Percentiles rank a stretch among this genome's conserved stretches.
Conservation (phyloP, 2,113 vertebrate species). For the Neogale vison region DNA sequence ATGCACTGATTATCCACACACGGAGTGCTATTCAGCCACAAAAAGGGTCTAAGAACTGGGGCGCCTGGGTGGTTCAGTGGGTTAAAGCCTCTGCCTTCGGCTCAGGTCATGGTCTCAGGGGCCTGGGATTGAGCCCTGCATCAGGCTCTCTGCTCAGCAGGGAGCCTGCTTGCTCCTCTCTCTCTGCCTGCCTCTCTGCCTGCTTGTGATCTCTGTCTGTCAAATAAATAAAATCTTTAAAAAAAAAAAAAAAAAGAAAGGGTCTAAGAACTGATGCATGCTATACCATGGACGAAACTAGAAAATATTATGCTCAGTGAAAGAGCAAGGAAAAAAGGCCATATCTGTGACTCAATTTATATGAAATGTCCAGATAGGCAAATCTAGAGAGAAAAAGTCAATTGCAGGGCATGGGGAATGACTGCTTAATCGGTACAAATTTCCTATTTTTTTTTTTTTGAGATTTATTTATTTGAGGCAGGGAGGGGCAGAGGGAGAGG, state of each 20-base stretch:
- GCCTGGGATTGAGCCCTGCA: too few relatives aligned
- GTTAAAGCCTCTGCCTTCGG: too few relatives aligned
- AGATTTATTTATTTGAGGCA: neutral
- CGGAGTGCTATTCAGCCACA: neutral
- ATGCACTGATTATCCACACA: neutral
- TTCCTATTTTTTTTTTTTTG: neutral
- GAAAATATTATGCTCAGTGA: neutral
- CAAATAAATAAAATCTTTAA: too few relatives aligned
- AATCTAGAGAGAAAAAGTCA: neutral
- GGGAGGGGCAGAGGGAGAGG: neutral
- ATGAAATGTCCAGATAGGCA: neutral
- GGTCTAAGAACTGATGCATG: neutral
- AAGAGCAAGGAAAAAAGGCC: neutral
- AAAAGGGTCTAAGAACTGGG: neutral
- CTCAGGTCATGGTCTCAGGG: too few relatives aligned
- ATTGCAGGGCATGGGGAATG: neutral
- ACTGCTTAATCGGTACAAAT: neutral
- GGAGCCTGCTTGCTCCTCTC: too few relatives aligned
- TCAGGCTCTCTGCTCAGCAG: too few relatives aligned
- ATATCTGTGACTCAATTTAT: neutral
- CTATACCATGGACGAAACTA: neutral
- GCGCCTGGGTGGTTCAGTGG: too few relatives aligned
- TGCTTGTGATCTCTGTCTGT: too few relatives aligned
- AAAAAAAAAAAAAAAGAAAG: neutral
- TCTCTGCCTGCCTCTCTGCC: too few relatives aligned